A percentile compares a stretch with the other conserved stretches of the same genome.
phyloP scores from a whole-genome alignment of 30 jellyfish, hydroid and myxozoan species.

The Rhopilema esculentum region DNA sequence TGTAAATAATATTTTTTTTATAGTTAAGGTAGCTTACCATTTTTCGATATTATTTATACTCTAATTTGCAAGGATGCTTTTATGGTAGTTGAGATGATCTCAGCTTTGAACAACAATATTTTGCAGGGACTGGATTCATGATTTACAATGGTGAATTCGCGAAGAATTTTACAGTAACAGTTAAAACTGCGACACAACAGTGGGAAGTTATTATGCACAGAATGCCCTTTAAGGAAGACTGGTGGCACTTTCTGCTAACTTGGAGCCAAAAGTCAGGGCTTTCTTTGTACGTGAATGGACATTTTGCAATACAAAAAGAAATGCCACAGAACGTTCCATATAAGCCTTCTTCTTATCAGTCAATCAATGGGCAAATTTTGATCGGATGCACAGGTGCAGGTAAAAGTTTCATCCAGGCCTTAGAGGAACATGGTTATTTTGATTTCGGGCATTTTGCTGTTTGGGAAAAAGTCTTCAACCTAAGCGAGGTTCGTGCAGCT shows the following conservation, averaged over 20 bases:
- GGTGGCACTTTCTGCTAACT: constrained; percentile 87
- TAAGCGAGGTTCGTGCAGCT: constrained; percentile 40
- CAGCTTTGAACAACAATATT: neutral
- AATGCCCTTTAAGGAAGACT: constrained; percentile 56
- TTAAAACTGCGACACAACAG: constrained; percentile 29
- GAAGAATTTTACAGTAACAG: constrained; percentile 49
- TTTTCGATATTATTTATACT: too few relatives aligned
- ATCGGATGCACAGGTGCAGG: constrained; percentile 36
- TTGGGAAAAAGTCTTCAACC: constrained; percentile 72
- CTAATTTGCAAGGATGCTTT: too few relatives aligned
- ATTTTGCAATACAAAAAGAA: constrained; percentile 43
- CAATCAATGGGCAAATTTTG: constrained; percentile 3
- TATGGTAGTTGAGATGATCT: neutral
- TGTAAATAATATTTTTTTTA: too few relatives aligned
- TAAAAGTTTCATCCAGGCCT: constrained; percentile 12
- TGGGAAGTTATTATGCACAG: constrained; percentile 72
- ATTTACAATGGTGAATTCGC: constrained; percentile 43
- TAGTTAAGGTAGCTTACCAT: too few relatives aligned
- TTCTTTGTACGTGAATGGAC: constrained; percentile 66
- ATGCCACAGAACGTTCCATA: constrained; percentile 9
- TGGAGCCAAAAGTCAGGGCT: constrained; percentile 79
- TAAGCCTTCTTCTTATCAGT: neutral
- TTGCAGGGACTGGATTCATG: constrained; percentile 76
- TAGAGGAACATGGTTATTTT: constrained; percentile 54
- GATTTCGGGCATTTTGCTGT: constrained; percentile 88